Evolutionary conservation across 2,888 invertebrate genomes (phyloP), one percentile per base, ranked within the genome.

Genomic region (Yponomeuta plumbellus): DNA sequence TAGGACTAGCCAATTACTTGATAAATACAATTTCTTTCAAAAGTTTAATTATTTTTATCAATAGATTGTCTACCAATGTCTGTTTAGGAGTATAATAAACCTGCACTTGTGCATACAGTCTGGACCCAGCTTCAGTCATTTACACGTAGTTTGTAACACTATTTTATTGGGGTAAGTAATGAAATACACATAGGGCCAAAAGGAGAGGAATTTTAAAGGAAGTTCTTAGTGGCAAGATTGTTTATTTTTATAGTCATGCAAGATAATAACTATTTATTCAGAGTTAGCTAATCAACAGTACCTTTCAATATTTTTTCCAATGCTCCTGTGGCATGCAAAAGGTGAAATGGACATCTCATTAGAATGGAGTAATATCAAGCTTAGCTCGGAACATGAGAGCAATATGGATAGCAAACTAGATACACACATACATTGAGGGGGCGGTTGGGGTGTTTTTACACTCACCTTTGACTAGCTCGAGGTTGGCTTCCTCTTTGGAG

Each of bases 401-500:
- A 62, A 22, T n/a, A 40, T 11, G 63, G 22, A 59, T 59, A 59
- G 59, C 59, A 22, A 6, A 22, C 59, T 59, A 59, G 59, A 59
- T 59, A 59, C 21, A 22, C 17, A 52, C 17, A 23, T 5, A 34
- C 34, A 52, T 52, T 3, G 17, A 52, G 11, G 61, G 17, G 34
- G 6, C 20, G 39, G 61, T 34, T 13, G 44, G 44, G 17, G 13
- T 13, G 61, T 10, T 52, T 6, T 13, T 6, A 66, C 66, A 78
- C 87, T 86, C 75, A 97, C 97, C 96, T 94, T 97, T 97, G 69
- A 97, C 97, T 76, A 96, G 96, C 89, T 98, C 97, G 80, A 97
- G 90, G 86, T 97, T 98, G 65, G 97, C 97, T 86, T 98, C 98
- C 83, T 98, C 97, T 81, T 97, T 96, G 76, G 95, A 97, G 76